A percentile compares a stretch with the other conserved stretches of the same genome.
These are phyloP conservation scores for Agriopis leucophaearia DNA, from an alignment of 2,888 invertebrate genomes.

Conservation along the genomic window DNA sequence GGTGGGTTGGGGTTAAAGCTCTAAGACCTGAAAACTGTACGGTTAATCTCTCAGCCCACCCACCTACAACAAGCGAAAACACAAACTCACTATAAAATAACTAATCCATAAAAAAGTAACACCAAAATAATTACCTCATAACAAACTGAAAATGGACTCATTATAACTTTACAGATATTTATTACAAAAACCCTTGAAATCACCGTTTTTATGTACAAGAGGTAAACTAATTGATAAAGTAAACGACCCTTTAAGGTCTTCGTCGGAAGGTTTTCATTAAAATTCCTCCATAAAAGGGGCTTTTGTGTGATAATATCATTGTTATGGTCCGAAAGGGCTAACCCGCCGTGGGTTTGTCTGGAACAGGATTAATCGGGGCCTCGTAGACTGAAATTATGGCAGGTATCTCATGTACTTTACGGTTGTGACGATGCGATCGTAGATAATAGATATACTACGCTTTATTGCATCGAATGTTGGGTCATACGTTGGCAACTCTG, in stretches of 20 bases:
- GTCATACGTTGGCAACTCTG: not conserved
- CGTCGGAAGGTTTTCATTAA: constrained; percentile 34
- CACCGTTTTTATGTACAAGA: constrained; percentile 22
- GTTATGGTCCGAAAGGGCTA: constrained; percentile 20
- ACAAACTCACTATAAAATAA: too few species aligned
- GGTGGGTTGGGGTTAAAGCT: too few species aligned
- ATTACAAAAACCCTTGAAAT: constrained; percentile 14
- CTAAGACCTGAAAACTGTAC: too few species aligned
- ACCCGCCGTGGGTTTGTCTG: not conserved
- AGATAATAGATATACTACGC: not conserved
- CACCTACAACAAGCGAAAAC: too few species aligned
- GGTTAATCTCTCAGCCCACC: too few species aligned
- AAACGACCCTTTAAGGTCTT: constrained; percentile 23
- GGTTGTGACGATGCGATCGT: not conserved
- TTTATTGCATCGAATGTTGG: not conserved
- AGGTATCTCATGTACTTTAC: constrained; percentile 27
- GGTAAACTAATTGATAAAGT: constrained; percentile 30
- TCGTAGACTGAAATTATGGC: constrained; percentile 23
- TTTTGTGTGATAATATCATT: constrained; percentile 30
- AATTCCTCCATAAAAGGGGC: constrained; percentile 27
- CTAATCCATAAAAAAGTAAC: too few species aligned
- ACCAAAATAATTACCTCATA: not conserved
- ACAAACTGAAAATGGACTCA: constrained; percentile 6
- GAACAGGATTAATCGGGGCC: constrained; percentile 14
- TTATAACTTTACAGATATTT: constrained; percentile 17